Base-by-base conservation (phyloP, 1,140 invertebrate genomes). In the Rhyacophila brunnea region DNA sequence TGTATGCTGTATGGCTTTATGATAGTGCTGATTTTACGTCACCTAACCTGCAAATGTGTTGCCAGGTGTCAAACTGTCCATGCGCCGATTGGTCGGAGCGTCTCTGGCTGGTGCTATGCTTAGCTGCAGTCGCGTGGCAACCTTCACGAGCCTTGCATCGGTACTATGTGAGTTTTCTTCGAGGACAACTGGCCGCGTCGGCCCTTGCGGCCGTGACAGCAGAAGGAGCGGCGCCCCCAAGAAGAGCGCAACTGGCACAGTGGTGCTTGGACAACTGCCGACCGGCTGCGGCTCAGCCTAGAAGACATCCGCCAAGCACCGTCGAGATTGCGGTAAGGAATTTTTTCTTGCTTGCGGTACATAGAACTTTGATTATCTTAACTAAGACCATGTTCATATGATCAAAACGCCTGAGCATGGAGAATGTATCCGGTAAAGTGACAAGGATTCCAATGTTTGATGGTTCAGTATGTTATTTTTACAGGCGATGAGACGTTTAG, bases 251-350 rank as follows among this genome's bases (percentile, higher is more conserved):
- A 70, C 95, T 95, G 69, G 93, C 94, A 9, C 91, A 95, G 69
- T 96, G 93, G 90, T 96, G 93, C 70, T 78, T 95, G 18, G 93
- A 95, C 67, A 95, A 96, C 78, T 91, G 94, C 55, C 89, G 92
- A 60, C 91, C 91, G 65, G 90, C 87, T 0, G 89, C 92, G 73
- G 88, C 89, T 0, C 87, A 86, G 15, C 88, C 89, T 15, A 74
- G 95, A 47, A 87, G 88, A 66, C 85, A 90, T 68, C 91, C 94
- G 40, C 93, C 94, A 0, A 96, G 93, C 18, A 89, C 91, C 23
- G 91, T 95, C 0, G 95, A 98, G 81, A 92, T 97, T 47, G 91
- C 93, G 67, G 91, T 92, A 76, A 85, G 83, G 80, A 28, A 28
- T 53, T 35, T 35, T 35, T 7, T 35, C 6, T 35, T n/a, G n/a